Conservation (phyloP, 2,888 invertebrate genomes). For the Drosophila multiciliata region DNA sequence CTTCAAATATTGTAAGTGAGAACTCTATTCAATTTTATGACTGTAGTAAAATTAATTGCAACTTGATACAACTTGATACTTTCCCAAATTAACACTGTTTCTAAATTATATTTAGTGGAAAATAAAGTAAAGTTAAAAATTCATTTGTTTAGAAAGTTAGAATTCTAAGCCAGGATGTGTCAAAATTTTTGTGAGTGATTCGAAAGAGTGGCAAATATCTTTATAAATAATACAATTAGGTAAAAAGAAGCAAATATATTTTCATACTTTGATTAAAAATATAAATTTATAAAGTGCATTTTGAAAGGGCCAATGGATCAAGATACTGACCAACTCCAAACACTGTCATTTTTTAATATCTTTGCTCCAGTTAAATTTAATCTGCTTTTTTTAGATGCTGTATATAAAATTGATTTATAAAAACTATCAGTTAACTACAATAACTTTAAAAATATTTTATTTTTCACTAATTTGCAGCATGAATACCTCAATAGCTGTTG, state of each 20-base stretch:
- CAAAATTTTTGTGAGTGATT: not conserved
- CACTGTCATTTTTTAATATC: not conserved
- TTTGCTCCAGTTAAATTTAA: not conserved
- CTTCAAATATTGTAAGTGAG: constrained; percentile 10
- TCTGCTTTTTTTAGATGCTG: not conserved
- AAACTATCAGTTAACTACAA: not conserved
- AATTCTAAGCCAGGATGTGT: not conserved
- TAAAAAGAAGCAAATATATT: not conserved
- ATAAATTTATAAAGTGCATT: not conserved
- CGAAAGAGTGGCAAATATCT: not conserved
- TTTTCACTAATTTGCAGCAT: not conserved
- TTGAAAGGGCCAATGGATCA: not conserved
- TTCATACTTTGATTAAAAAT: not conserved
- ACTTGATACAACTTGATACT: not conserved
- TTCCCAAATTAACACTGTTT: constrained; percentile 7
- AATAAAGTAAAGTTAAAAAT: not conserved
- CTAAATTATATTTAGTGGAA: not conserved
- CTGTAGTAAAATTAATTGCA: constrained; percentile 24
- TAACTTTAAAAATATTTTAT: no score
- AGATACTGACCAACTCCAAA: not conserved
- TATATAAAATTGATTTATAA: not conserved
- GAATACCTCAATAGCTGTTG: not conserved
- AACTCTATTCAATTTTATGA: constrained; percentile 15
- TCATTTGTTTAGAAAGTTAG: not conserved
- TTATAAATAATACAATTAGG: not conserved